Conservation (phyloP, 2,888 invertebrate species). For the Phrixothrix hirtus region DNA sequence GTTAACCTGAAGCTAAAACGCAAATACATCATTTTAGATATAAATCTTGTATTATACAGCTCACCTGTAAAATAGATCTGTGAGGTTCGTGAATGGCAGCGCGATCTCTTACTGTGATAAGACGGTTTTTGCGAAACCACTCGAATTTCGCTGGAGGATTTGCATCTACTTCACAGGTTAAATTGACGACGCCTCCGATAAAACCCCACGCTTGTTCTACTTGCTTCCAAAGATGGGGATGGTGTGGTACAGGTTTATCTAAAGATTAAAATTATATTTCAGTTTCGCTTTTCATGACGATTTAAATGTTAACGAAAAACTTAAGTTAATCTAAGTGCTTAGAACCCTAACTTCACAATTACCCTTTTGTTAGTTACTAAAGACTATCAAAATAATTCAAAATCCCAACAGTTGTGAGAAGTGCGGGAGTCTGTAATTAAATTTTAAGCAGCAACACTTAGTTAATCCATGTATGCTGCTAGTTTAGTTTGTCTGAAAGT, state of each 20-base stretch:
- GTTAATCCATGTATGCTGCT: constrained; percentile 23
- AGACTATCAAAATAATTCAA: constrained; percentile 25
- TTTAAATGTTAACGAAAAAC: constrained; percentile 5
- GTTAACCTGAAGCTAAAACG: constrained; percentile 47
- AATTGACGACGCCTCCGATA: constrained; percentile 60
- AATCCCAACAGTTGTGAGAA: constrained; percentile 19
- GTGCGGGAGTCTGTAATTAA: constrained; percentile 25
- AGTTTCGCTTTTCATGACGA: too few relatives aligned
- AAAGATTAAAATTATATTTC: constrained; percentile 8
- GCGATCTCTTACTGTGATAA: constrained; percentile 31
- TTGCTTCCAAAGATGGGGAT: constrained; percentile 42
- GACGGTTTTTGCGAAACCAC: constrained; percentile 56
- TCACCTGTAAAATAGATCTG: constrained; percentile 23
- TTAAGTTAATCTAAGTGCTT: constrained; percentile 7
- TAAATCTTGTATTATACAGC: not conserved
- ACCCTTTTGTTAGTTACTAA: constrained; percentile 15
- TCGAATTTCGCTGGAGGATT: constrained; percentile 60
- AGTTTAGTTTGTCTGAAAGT: constrained; percentile 22
- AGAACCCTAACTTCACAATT: constrained; percentile 20
- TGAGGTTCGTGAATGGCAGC: constrained; percentile 17
- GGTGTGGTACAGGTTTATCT: constrained; percentile 35
- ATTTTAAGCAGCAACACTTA: constrained; percentile 29
- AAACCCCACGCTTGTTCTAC: constrained; percentile 55
- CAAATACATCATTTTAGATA: not conserved
- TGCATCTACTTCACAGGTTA: constrained; percentile 79